Evolutionary conservation across 2,797 vertebrate species (phyloP).

Genomic region (Pseudomugil tenellus): DNA sequence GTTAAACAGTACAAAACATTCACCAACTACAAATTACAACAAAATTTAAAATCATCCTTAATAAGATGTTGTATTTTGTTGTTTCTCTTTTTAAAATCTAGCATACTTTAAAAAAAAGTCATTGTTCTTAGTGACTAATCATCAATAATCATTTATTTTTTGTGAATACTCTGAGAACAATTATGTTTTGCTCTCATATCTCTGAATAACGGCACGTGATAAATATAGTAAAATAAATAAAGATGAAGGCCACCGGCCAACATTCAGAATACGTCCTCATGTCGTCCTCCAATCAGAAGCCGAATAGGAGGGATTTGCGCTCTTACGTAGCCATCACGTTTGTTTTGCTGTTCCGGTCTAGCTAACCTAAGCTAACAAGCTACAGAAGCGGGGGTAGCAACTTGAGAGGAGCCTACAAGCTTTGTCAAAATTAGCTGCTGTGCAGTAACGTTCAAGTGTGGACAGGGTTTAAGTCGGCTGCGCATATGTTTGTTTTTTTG

Average conservation of each 20-base stretch:
- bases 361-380: constrained; percentile 68
- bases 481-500: background rate
- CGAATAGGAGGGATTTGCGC: constrained; percentile 45
- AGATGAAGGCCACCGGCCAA: constrained; percentile 32
- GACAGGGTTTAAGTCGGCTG: constrained; percentile 15
- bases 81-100: background rate
- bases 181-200: background rate
- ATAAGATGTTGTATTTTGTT: background rate
- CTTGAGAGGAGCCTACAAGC: constrained; percentile 51
- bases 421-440: constrained; percentile 61
- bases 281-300: constrained; percentile 60
- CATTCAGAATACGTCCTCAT: background rate
- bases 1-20: no score
- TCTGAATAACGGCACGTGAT: constrained; percentile 13
- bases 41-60: no score
- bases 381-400: constrained; percentile 66
- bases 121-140: background rate
- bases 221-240: constrained; percentile 50
- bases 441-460: constrained; percentile 17
- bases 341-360: constrained; percentile 66
- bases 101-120: no score
- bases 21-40: no score
- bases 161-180: background rate
- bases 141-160: background rate
- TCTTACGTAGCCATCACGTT: constrained; percentile 49